Percentiles rank a stretch among this genome's conserved stretches.
Conservation (phyloP, 2,797 vertebrate species). For the Chelon labrosus region DNA sequence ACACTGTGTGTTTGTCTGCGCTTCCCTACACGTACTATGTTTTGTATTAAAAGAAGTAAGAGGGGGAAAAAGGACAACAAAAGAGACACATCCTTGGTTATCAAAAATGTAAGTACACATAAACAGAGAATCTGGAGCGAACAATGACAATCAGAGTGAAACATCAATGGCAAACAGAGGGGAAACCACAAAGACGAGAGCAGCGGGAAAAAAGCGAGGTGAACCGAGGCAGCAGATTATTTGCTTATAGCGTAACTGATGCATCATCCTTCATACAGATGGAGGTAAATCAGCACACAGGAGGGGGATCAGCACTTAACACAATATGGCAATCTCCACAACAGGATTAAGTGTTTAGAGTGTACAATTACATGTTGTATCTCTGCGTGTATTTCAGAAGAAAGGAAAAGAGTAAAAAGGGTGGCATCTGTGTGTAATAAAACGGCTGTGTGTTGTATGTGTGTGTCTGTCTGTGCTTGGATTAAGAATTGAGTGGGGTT, state of each 20-base stretch:
- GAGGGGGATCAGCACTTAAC: constrained; percentile 55
- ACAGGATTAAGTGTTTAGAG: constrained; percentile 63
- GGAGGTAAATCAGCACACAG: constrained; percentile 52
- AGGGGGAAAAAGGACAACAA: constrained; percentile 2
- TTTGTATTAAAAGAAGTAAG: constrained; percentile 27
- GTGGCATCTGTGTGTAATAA: constrained; percentile 29
- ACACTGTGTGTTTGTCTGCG: background rate
- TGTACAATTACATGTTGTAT: constrained; percentile 57
- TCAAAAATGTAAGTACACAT: background rate
- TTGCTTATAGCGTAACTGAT: constrained; percentile 47
- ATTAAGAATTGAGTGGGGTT: constrained; percentile 49
- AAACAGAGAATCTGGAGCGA: constrained; percentile 41
- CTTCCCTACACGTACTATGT: constrained; percentile 6
- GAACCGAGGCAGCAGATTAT: constrained; percentile 58
- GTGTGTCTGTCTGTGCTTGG: constrained; percentile 37
- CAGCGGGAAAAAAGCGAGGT: constrained; percentile 37
- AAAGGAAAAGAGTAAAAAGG: constrained; percentile 31
- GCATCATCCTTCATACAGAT: constrained; percentile 56
- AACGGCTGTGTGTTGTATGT: constrained; percentile 3
- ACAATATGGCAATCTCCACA: constrained; percentile 50
- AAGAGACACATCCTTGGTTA: constrained; percentile 32
- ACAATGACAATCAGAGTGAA: constrained; percentile 54
- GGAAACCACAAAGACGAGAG: constrained; percentile 22
- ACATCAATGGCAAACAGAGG: constrained; percentile 49
- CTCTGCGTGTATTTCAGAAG: constrained; percentile 23